Percentiles rank a stretch among this genome's conserved stretches.
phyloP scores from a whole-genome alignment of 2,888 invertebrate species.

The Eupeodes latifasciatus region DNA sequence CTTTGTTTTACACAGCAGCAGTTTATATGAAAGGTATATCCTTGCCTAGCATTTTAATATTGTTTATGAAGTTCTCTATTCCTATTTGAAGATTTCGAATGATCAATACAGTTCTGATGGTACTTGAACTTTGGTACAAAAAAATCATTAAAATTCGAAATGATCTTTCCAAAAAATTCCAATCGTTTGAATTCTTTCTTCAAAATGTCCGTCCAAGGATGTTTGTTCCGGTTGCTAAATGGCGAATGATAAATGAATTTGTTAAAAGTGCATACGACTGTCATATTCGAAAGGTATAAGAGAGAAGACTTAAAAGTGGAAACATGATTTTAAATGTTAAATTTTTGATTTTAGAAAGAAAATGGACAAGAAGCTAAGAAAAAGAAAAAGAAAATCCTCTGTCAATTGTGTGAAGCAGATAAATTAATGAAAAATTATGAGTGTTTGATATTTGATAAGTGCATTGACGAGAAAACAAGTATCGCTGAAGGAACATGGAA shows the following conservation, averaged over 20 bases:
- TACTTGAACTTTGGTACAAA: conserved; percentile 80
- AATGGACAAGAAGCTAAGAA: too few relatives aligned
- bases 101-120: conserved; percentile 69
- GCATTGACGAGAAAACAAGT: conserved; percentile 83
- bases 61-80: not conserved
- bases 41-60: not conserved
- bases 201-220: conserved; percentile 78
- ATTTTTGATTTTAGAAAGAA: not conserved
- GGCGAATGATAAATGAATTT: conserved; percentile 78
- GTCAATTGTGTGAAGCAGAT: conserved; percentile 84
- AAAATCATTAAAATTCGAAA: conserved; percentile 76
- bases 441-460: conserved; percentile 85
- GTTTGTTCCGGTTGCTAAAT: conserved; percentile 73
- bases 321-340: not conserved
- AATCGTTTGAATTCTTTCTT: conserved; percentile 78
- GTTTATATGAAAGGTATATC: conserved; percentile 40
- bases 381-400: conserved; percentile 77
- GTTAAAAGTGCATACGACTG: conserved; percentile 81
- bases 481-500: conserved; percentile 87
- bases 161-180: conserved; percentile 77
- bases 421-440: conserved; percentile 85
- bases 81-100: conserved; percentile 43
- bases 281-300: conserved; percentile 80
- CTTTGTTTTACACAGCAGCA: conserved; percentile 5
- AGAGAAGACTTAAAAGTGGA: not conserved